Evolutionary conservation across 2,888 invertebrate species (phyloP), one percentile per base, ranked within the genome.

Genomic region (Drosophila kuntzei): DNA sequence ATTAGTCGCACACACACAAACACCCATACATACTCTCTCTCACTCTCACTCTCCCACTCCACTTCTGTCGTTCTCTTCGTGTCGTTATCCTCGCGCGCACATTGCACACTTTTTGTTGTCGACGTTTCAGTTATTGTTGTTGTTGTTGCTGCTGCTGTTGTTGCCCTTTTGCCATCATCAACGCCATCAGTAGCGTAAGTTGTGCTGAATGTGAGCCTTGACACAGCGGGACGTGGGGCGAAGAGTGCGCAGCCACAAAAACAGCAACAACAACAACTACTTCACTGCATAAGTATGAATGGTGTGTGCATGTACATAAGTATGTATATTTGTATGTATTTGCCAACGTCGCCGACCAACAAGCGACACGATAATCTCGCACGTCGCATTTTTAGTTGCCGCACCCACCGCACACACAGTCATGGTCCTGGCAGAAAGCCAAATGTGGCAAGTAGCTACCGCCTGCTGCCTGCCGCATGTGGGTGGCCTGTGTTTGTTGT

Each of bases 341-440:
- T 69, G 71, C 49, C 66, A 75, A 74, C 73, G 80, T 76, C 71
- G 81, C 54, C 79, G 69, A 81, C 85, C 81, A 84, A 79, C 78
- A 86, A 87, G 86, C 89, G 87, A 79, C 89, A 87, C 86, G 89
- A 89, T 89, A 89, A 89, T 89, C 89, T 89, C 79, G 88, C 87
- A 89, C 89, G 89, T 89, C 82, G 89, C 88, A 88, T 87, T 86
- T 88, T 84, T 89, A 87, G 87, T 79, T 82, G 87, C 80, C 74
- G 67, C 76, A 80, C 80, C 87, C 72, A 72, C 63, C 76, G 75
- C 76, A 73, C 69, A 43, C 62, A 61, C 50, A 49, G 68, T 62
- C 71, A 58, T 59, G 73, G 79, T 79, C 65, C 87, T 84, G 83
- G 83, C 87, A 84, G 66, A 86, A 84, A 84, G 83, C 83, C 83